Evolutionary conservation across 2,797 vertebrate species (phyloP), one percentile per base, ranked within the genome.

Genomic region (Gadopsis bispinosus): DNA sequence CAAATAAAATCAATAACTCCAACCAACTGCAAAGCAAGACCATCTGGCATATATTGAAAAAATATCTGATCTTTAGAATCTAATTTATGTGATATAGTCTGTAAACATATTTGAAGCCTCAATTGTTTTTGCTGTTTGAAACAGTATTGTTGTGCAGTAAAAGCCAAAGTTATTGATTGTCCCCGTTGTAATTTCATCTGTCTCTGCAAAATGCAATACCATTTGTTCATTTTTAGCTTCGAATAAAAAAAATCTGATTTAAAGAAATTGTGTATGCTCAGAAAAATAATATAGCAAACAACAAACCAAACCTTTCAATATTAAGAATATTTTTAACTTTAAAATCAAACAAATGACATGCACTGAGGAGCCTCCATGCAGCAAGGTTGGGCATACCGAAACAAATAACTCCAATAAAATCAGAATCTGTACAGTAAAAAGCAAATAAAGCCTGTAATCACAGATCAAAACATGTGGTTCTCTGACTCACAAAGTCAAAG

Each of bases 31-130:
- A 89, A 91, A 90, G 94, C 80, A 93, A 90, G 93, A 95, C 93
- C 96, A 97, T 96, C 96, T 98, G 96, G 92, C 95, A 93, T 87
- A 92, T 90, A 91, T 89, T 95, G 94, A 95, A 94, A 95, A 93
- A 72, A 89, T 86, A 95, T 95, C 80, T 95, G 88, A 95, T 93
- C 75, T 91, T 90, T 91, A 80, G 90, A 96, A 96, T 94, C 90
- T 92, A 83, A 96, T 93, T 97, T 93, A 75, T 89, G 77, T 83
- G 76, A 91, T 89, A 84, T 88, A 87, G 84, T 94, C 93, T 88
- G 91, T 95, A 94, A 88, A 92, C 94, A 93, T 90, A 93, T 94
- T 94, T 94, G 94, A 95, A 91, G 93, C 90, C 83, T 91, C 75
- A 79, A 92, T 90, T 94, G 87, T 91, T 93, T 88, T 78, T 91